Percentiles rank a stretch among this genome's conserved stretches.
These are phyloP conservation scores for Mylabris phalerata DNA, from an alignment of 1,140 invertebrate species.

Conservation along the genomic window DNA sequence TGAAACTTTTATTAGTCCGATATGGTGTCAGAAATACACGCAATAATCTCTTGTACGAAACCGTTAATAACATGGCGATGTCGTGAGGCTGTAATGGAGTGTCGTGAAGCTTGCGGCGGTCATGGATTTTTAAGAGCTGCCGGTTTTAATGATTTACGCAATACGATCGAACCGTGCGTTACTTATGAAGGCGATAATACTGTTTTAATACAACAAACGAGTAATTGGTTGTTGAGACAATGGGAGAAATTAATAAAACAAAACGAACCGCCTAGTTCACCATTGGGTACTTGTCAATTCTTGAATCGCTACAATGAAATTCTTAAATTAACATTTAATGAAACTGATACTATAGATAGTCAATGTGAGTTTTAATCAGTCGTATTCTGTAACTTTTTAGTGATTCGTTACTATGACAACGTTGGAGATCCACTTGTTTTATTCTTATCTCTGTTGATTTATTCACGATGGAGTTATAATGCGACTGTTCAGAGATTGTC, in stretches of 20 bases:
- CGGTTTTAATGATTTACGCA: slow-evolving; percentile 73
- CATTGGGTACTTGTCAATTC: slow-evolving; percentile 58
- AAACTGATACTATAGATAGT: not conserved
- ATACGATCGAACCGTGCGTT: slow-evolving; percentile 85
- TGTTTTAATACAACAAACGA: slow-evolving; percentile 88
- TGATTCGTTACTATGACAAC: no score
- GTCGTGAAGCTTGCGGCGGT: slow-evolving; percentile 83
- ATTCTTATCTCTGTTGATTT: no score
- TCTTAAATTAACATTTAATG: slow-evolving; percentile 28
- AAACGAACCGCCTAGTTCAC: slow-evolving; percentile 47
- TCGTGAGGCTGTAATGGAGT: slow-evolving; percentile 82
- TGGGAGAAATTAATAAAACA: slow-evolving; percentile 47
- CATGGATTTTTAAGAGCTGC: slow-evolving; percentile 59
- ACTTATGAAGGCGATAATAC: slow-evolving; percentile 97
- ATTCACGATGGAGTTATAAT: no score
- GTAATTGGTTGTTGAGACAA: slow-evolving; percentile 77
- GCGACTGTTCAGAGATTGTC: no score
- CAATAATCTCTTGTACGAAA: slow-evolving; percentile 81
- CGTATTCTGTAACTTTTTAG: not conserved
- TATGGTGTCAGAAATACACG: slow-evolving; percentile 76
- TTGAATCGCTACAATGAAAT: slow-evolving; percentile 46
- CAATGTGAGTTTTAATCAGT: not conserved
- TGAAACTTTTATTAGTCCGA: slow-evolving; percentile 24
- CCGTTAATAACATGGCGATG: slow-evolving; percentile 79
- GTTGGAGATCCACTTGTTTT: no score